These are phyloP conservation scores for Tetragonula carbonaria DNA, from an alignment of 2,888 invertebrate species.

Conservation along the genomic window DNA sequence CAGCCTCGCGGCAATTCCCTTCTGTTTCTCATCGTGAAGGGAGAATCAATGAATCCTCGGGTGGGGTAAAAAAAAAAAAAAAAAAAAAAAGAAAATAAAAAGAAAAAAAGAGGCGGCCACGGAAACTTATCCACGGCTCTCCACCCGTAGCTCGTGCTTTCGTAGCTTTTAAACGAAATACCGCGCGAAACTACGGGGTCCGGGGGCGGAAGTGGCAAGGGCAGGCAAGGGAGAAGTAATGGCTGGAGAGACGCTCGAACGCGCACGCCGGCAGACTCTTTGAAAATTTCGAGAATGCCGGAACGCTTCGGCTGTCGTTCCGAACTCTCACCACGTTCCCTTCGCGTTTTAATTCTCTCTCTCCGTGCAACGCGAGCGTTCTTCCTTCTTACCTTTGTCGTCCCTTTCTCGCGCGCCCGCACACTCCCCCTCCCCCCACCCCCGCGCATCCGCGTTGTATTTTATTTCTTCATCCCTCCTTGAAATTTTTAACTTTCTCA, in stretches of 20 bases:
- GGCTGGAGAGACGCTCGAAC: constrained; percentile 46
- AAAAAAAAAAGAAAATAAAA: too few relatives aligned
- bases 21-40: neutral
- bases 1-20: too few relatives aligned
- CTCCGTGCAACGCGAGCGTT: neutral
- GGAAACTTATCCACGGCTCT: constrained; percentile 12
- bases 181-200: constrained; percentile 29
- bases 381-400: neutral
- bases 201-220: neutral
- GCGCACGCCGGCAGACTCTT: constrained; percentile 40
- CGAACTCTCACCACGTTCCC: constrained; percentile 50
- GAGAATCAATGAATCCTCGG: neutral
- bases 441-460: constrained; percentile 12
- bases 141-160: constrained; percentile 20
- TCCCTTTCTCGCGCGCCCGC: neutral
- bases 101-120: too few relatives aligned
- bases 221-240: constrained; percentile 28
- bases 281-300: constrained; percentile 67
- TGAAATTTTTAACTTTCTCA: constrained; percentile 39
- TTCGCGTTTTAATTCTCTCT: constrained; percentile 54
- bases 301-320: constrained; percentile 58
- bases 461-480: constrained; percentile 50
- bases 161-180: constrained; percentile 60
- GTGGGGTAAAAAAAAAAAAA: too few relatives aligned
- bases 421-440: too few relatives aligned